These are phyloP conservation scores for Pogonocichla stellata DNA, from an alignment of 2,113 vertebrate genomes.

Conservation along the genomic window DNA sequence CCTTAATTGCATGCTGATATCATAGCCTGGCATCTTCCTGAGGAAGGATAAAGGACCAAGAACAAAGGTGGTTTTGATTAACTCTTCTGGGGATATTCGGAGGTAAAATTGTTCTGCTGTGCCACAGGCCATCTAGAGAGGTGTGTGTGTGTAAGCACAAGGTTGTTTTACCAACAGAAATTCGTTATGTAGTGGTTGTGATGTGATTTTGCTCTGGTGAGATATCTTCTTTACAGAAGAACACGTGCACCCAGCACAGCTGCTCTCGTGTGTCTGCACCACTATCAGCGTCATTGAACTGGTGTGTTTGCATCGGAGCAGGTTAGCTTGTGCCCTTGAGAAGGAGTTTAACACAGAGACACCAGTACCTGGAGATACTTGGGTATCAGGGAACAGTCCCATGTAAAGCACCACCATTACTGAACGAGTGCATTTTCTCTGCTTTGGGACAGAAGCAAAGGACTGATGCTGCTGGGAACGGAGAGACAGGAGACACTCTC, in stretches of 20 bases:
- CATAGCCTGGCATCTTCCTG: background rate
- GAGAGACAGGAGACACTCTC: background rate
- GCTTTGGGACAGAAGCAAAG: background rate
- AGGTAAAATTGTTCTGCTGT: background rate
- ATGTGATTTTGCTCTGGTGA: background rate
- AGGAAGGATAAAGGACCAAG: background rate
- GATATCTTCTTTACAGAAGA: background rate
- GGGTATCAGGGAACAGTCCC: background rate
- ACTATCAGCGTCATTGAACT: too few species aligned
- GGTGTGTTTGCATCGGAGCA: too few species aligned
- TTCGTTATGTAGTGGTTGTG: background rate
- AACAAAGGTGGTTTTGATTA: background rate
- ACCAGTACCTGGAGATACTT: background rate
- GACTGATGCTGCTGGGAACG: background rate
- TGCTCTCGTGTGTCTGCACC: fast-evolving
- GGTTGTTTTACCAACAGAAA: background rate
- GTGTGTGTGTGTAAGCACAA: background rate
- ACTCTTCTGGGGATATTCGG: background rate
- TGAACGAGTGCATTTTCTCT: background rate
- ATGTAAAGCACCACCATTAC: fast-evolving
- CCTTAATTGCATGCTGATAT: background rate
- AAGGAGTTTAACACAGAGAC: background rate
- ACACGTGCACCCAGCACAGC: fast-evolving
- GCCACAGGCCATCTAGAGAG: fast-evolving
- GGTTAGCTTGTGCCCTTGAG: background rate